These are phyloP conservation scores for Sphinx pinastri DNA, from an alignment of 2,888 invertebrate species.

Conservation along the genomic window DNA sequence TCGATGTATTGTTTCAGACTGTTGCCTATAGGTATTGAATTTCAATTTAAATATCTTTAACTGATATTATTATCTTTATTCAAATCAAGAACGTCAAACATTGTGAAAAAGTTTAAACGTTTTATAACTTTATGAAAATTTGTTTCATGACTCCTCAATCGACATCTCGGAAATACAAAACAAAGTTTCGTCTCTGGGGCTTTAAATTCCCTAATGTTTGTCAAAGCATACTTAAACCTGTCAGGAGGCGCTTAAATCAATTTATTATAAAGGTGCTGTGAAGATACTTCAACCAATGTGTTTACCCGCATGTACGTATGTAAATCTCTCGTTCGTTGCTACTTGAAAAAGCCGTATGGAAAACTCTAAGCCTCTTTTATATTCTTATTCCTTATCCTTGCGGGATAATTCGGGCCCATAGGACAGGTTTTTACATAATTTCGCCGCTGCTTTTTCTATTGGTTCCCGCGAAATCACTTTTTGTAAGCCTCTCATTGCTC, in stretches of 20 bases:
- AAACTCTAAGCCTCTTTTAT: constrained; percentile 81
- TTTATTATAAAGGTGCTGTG: constrained; percentile 78
- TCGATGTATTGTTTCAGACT: constrained; percentile 21
- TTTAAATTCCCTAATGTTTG: constrained; percentile 79
- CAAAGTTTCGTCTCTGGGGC: constrained; percentile 73
- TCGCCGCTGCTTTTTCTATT: constrained; percentile 72
- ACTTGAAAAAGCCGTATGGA: constrained; percentile 75
- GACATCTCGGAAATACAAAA: constrained; percentile 60
- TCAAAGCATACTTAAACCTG: constrained; percentile 80
- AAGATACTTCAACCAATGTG: constrained; percentile 70
- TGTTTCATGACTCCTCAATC: constrained; percentile 57
- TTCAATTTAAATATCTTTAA: constrained; percentile 19
- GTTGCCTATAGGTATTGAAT: constrained; percentile 12
- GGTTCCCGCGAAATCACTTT: constrained; percentile 59
- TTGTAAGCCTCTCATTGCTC: constrained; percentile 49
- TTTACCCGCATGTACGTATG: constrained; percentile 74
- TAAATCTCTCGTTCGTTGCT: constrained; percentile 76
- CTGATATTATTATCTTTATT: constrained; percentile 25
- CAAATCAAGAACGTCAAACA: constrained; percentile 19
- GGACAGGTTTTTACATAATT: constrained; percentile 82
- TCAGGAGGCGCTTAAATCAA: constrained; percentile 81
- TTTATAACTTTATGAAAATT: constrained; percentile 58
- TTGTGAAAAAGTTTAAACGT: constrained; percentile 44
- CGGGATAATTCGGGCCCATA: constrained; percentile 79
- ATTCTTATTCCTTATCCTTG: constrained; percentile 81